Base-by-base conservation (phyloP, 2,113 vertebrate species). In the Halichoerus grypus region DNA sequence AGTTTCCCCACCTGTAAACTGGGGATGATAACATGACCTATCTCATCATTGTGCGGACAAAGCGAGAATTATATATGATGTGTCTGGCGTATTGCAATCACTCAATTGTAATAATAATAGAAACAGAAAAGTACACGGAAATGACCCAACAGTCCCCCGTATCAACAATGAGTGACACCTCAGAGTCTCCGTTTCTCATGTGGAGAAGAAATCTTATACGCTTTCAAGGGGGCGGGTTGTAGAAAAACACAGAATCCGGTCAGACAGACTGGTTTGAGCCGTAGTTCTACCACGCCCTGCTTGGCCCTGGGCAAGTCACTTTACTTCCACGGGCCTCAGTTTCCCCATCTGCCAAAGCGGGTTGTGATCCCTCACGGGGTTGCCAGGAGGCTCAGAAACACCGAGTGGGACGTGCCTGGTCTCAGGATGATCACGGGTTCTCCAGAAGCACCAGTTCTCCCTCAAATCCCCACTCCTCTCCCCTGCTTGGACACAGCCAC, bases 101-200 rank as follows among this genome's bases (percentile, higher is more conserved):
- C 63, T 49, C 39, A 19, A 0, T 0, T 8, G 5, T 26, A 31
- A 9, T 19, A 26, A 63, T 0, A 74, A 22, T 59, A 85, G 46
- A 26, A 16, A 67, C 3, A 18, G 88, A 80, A 59, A 28, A 19
- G 24, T 16, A 14, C 15, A 9, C 26, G 39, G 39, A 26, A 63
- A 4, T 21, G 5, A 21, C 69, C 21, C 0, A 0, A 2, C 18
- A 9, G 55, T 28, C 42, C 0, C 33, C 81, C 12, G 0, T 0
- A 3, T 53, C 13, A 31, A n/a, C 71, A 3, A 18, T 4, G 9
- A 10, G 14, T 8, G 4, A 24, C 2, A 4, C 81, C 36, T 55
- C 31, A 1, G 13, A 31, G 51, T 24, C 31, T 55, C 72, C 12
- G 3, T 36, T 39, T 42, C 80, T 53, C 74, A 6, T 1, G 42